phyloP scores from a whole-genome alignment of 2,888 invertebrate genomes.

The Axea sp. region DNA sequence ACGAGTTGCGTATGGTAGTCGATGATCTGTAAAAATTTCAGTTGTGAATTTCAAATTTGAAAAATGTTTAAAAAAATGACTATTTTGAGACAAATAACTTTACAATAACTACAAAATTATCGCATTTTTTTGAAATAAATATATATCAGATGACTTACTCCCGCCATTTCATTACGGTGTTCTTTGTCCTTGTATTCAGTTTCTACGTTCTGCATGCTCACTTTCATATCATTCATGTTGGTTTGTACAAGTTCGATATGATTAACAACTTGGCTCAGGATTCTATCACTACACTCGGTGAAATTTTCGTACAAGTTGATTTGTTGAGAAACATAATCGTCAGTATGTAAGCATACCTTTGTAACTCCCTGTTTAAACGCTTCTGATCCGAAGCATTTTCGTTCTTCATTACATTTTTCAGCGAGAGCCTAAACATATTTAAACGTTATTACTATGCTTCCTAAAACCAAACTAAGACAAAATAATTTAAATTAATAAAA shows the following conservation, averaged over 20 bases:
- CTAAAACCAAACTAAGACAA: too few species aligned
- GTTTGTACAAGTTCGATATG: background rate
- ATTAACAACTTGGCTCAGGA: background rate
- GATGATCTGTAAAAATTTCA: background rate
- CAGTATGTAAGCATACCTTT: constrained; percentile 15
- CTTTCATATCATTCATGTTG: background rate
- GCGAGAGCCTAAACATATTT: constrained; percentile 6
- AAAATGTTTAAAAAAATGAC: too few species aligned
- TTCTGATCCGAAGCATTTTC: constrained; percentile 11
- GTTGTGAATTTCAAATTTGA: too few species aligned
- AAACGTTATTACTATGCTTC: too few species aligned
- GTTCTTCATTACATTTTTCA: background rate
- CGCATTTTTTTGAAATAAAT: too few species aligned
- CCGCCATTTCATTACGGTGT: constrained; percentile 1
- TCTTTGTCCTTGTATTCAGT: background rate
- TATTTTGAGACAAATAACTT: too few species aligned
- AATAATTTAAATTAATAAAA: too few species aligned
- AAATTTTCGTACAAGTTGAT: constrained; percentile 11
- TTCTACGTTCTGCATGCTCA: background rate
- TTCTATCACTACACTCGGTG: constrained; percentile 8
- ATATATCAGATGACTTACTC: constrained; percentile 1
- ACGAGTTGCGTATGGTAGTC: background rate
- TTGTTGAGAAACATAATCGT: background rate
- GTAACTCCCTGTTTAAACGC: constrained; percentile 7
- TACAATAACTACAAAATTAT: too few species aligned